These are phyloP conservation scores for Perdita meconis DNA, from an alignment of 2,888 invertebrate species.

Conservation along the genomic window DNA sequence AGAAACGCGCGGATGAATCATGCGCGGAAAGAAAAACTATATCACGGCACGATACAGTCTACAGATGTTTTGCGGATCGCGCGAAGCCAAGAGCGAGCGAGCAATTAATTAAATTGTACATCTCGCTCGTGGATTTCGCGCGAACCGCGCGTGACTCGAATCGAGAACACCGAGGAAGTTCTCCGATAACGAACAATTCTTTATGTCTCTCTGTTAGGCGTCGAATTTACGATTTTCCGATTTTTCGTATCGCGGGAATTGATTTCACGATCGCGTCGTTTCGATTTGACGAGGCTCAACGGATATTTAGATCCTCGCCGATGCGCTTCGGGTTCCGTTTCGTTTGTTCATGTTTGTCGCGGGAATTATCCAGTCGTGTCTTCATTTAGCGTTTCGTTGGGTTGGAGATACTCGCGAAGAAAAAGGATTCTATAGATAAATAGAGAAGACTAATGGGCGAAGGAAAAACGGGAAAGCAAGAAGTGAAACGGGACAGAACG, in stretches of 20 bases:
- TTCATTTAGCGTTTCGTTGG: not conserved
- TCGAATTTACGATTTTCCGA: not conserved
- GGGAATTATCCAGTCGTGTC: too few relatives aligned
- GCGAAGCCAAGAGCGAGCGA: conserved; percentile 48
- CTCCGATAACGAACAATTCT: conserved; percentile 58
- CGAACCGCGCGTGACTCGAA: conserved; percentile 64
- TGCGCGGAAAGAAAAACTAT: conserved; percentile 51
- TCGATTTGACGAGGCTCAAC: too few relatives aligned
- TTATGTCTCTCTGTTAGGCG: conserved; percentile 25
- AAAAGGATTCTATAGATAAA: not conserved
- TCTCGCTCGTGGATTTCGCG: conserved; percentile 66
- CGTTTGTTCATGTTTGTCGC: not conserved
- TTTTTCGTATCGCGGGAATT: conserved; percentile 1
- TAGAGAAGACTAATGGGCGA: conserved; percentile 31
- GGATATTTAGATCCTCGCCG: too few relatives aligned
- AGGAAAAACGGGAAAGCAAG: conserved; percentile 26
- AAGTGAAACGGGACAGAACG: conserved; percentile 23
- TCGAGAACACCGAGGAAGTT: conserved; percentile 53
- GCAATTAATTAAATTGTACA: conserved; percentile 74
- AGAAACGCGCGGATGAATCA: conserved; percentile 37
- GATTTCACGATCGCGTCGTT: too few relatives aligned
- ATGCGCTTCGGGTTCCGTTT: too few relatives aligned
- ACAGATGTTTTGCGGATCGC: not conserved
- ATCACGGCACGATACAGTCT: conserved; percentile 42
- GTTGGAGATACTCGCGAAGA: not conserved